phyloP scores from a whole-genome alignment of 2,888 invertebrate species.

The Cantharis nigra region DNA sequence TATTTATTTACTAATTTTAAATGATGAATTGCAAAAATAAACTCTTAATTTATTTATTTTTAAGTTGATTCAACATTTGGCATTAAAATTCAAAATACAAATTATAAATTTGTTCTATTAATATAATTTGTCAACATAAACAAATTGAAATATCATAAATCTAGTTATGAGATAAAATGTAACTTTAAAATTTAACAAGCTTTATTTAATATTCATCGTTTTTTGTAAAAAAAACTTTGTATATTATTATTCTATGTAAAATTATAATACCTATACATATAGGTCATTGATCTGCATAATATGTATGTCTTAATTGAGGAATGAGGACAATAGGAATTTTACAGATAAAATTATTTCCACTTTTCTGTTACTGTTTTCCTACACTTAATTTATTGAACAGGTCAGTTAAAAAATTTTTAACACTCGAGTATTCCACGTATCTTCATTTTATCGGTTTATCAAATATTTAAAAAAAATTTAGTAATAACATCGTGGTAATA shows the following conservation, averaged over 20 bases:
- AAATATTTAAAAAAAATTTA: background rate
- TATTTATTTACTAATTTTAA: background rate
- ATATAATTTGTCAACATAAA: too few species aligned
- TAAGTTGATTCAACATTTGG: background rate
- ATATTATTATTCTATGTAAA: too few species aligned
- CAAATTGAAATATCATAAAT: too few species aligned
- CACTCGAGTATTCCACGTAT: background rate
- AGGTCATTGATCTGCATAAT: background rate
- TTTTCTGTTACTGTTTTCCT: background rate
- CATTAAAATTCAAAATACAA: background rate
- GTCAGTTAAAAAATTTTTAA: background rate
- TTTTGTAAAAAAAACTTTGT: background rate
- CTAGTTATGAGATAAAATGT: background rate
- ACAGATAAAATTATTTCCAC: background rate
- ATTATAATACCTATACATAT: background rate
- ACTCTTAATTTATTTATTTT: background rate
- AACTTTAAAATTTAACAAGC: background rate
- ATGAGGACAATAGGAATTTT: too few species aligned
- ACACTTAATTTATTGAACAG: too few species aligned
- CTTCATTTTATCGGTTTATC: too few species aligned
- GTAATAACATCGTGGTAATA: too few species aligned
- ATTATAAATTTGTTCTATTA: background rate
- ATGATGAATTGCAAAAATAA: background rate
- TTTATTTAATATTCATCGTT: background rate
- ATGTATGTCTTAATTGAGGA: too few species aligned